Conservation (phyloP, 2,797 vertebrate species). For the Amblyopsis hoosieri region DNA sequence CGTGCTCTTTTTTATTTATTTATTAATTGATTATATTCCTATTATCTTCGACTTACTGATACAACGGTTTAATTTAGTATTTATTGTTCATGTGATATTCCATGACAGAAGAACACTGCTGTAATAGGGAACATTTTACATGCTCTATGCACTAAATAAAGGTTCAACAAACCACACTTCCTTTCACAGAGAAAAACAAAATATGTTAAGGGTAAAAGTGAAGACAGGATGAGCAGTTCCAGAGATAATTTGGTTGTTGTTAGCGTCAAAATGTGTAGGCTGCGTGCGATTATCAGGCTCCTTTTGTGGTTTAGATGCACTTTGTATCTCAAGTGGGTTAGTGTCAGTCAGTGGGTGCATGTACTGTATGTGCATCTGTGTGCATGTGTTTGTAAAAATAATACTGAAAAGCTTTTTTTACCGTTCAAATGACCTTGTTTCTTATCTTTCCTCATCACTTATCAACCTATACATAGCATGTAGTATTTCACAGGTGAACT, state of each 20-base stretch:
- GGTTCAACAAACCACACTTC: not conserved
- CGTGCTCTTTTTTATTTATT: too few relatives aligned
- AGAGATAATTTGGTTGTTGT: conserved; percentile 44
- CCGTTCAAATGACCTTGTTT: not conserved
- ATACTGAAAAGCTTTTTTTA: not conserved
- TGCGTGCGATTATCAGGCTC: conserved; percentile 7
- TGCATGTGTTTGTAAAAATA: not conserved
- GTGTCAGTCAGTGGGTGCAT: conserved; percentile 1
- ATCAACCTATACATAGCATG: not conserved
- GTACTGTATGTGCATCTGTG: not conserved
- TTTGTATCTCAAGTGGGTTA: not conserved
- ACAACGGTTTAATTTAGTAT: too few relatives aligned
- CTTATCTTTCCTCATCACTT: not conserved
- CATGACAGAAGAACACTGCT: too few relatives aligned
- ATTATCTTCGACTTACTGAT: too few relatives aligned
- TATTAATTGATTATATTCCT: too few relatives aligned
- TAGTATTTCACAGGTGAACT: not conserved
- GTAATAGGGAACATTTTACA: too few relatives aligned
- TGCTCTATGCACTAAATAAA: not conserved
- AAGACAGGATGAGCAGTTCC: conserved; percentile 50
- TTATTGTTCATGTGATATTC: too few relatives aligned
- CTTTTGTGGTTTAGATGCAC: conserved; percentile 1
- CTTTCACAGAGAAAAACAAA: not conserved
- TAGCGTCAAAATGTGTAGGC: conserved; percentile 31
- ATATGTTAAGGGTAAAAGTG: conserved; percentile 1